Conservation (phyloP, 2,888 invertebrate species). For the Drosophila maculinotata region DNA sequence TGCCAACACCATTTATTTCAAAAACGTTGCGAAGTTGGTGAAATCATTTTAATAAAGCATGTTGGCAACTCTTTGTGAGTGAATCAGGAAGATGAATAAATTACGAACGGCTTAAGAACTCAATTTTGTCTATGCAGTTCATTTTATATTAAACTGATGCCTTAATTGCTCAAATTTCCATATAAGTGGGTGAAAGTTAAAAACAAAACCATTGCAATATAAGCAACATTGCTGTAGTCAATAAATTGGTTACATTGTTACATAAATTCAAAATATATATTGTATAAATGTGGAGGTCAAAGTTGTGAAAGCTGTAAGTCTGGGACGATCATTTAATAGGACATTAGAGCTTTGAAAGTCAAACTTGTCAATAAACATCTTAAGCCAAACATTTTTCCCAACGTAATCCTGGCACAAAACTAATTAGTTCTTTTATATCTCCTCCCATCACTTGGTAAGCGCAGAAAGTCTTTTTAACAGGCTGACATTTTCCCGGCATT, state of each 20-base stretch:
- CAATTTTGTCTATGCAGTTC: background rate
- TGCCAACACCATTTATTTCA: constrained; percentile 41
- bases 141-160: no score
- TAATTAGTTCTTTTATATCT: constrained; percentile 17
- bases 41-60: constrained; percentile 30
- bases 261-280: no score
- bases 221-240: no score
- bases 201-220: no score
- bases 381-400: constrained; percentile 1
- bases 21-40: constrained; percentile 18
- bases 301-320: no score
- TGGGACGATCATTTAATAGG: background rate
- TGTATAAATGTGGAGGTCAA: no score
- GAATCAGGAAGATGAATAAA: constrained; percentile 2
- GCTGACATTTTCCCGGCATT: background rate
- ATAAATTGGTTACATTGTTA: no score
- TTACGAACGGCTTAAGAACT: background rate
- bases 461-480: background rate
- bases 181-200: no score
- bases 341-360: no score
- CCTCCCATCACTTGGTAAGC: background rate
- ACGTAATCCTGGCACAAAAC: constrained; percentile 4
- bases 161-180: no score
- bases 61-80: constrained; percentile 13
- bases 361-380: background rate